phyloP scores from a whole-genome alignment of 2,888 invertebrate species.

The Entomobrya multifasciata region DNA sequence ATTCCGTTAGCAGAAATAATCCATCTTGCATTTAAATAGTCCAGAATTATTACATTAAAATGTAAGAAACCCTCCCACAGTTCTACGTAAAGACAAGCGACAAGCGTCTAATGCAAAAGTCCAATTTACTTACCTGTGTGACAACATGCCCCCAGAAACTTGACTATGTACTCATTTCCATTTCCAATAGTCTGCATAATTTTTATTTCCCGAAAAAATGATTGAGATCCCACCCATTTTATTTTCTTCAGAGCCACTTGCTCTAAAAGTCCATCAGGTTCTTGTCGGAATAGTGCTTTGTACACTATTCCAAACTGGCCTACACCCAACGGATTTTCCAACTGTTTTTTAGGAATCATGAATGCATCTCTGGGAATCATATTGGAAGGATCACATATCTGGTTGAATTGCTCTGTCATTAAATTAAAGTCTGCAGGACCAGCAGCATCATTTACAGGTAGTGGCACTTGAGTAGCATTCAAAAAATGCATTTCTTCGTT shows the following conservation, averaged over 20 bases:
- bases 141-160: constrained; percentile 27
- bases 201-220: constrained; percentile 53
- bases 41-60: too few relatives aligned
- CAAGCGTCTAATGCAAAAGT: background rate
- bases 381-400: background rate
- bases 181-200: background rate
- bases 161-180: constrained; percentile 42
- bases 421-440: background rate
- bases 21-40: constrained; percentile 1
- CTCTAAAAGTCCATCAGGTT: background rate
- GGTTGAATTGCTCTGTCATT: background rate
- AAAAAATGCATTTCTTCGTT: background rate
- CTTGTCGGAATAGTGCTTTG: background rate
- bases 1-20: constrained; percentile 16
- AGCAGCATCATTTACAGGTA: too few relatives aligned
- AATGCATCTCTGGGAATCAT: background rate
- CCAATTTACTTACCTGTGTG: background rate
- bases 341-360: background rate
- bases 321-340: background rate
- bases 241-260: constrained; percentile 18
- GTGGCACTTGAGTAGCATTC: too few relatives aligned
- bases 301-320: constrained; percentile 43
- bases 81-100: background rate
- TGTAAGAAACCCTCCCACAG: too few relatives aligned
- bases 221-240: background rate